phyloP scores from a whole-genome alignment of 2,113 vertebrate genomes.

The Argyrosomus japonicus region DNA sequence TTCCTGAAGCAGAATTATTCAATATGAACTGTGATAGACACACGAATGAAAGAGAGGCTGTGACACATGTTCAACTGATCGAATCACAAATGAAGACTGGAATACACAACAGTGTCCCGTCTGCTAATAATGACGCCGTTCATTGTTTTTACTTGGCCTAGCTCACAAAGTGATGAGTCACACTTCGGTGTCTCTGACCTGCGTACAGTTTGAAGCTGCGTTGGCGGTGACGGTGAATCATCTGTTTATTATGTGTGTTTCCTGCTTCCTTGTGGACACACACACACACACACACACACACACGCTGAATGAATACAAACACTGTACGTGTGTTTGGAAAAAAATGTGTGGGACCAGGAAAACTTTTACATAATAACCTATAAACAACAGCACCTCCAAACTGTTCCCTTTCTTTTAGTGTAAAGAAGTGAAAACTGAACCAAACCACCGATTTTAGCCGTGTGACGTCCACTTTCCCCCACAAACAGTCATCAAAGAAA shows the following conservation, averaged over 20 bases:
- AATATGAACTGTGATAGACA: not conserved
- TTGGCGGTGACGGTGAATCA: not conserved
- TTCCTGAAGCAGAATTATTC: constrained; percentile 24
- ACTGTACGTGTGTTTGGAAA: no score
- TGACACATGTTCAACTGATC: not conserved
- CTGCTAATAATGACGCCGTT: not conserved
- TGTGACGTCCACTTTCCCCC: no score
- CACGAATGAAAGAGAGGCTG: not conserved
- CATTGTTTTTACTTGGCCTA: no score
- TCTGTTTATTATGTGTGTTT: not conserved
- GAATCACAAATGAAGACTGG: not conserved
- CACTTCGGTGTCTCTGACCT: not conserved
- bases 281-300: no score
- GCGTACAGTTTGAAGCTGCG: not conserved
- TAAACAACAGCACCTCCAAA: no score
- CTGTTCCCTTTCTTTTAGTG: no score
- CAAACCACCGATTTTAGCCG: no score
- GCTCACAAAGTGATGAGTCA: no score
- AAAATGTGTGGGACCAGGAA: no score
- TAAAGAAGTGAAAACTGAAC: no score
- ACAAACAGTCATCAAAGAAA: not conserved
- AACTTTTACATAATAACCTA: no score
- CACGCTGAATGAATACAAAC: no score
- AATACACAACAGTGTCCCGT: not conserved
- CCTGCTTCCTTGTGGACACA: not conserved